Base-by-base conservation (phyloP, 1,140 invertebrate species). In the Archegozetes longisetosus region DNA sequence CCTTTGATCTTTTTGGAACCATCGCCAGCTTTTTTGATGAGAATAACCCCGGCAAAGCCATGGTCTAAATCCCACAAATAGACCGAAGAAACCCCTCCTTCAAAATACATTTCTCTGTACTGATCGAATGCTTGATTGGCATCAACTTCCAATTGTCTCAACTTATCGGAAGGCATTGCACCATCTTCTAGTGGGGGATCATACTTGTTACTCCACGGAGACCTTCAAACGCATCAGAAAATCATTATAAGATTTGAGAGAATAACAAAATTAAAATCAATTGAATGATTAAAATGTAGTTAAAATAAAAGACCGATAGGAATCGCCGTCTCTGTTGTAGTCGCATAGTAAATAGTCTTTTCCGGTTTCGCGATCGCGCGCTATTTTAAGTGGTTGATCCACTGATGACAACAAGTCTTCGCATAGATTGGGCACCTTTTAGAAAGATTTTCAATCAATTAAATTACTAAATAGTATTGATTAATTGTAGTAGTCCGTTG, bases 21-120 rank as follows among this genome's bases (percentile, higher is more conserved):
- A 78, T 98, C 93, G 0, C 92, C 91, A 48, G 89, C 91, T 75
- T 98, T 98, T 75, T 99, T 99, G 65, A 99, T 98, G 63, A 98
- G 77, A 70, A 98, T 95, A 49, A 97, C 95, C 67, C 94, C 94
- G 65, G 94, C 96, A 80, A 99, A 98, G 2, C 93, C 93, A 75
- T 95, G 90, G 70, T 98, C 93, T 70, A 98, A 80, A 68, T 99
- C 95, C 96, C 96, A 99, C 50, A 99, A 78, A 75, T 99, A 99
- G 0, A 98, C 95, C 12, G 94, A 98, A 0, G 94, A 98, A 0
- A 99, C 90, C 17, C 96, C 95, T 58, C 96, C 96, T 75, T 98
- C 96, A 74, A 96, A 99, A 75, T 99, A 79, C 84, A 99, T 92
- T 75, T 99, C 94, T 72, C 93, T 82, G 71, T 98, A 99, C 70